Evolutionary conservation across 1,140 invertebrate species (phyloP).

Genomic region (Tachypleus tridentatus): DNA sequence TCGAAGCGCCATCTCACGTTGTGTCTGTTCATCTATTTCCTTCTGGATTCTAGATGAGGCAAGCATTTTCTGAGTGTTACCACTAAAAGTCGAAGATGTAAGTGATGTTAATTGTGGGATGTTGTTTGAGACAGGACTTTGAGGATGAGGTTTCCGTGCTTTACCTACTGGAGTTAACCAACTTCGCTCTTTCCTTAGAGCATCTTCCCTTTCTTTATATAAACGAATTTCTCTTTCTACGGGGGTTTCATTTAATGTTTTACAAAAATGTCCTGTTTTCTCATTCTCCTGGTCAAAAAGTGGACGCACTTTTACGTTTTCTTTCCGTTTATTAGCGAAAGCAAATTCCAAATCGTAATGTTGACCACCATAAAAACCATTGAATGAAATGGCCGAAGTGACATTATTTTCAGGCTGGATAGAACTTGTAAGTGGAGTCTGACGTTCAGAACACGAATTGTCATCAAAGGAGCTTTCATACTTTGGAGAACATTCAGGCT

Average conservation of each 20-base stretch:
- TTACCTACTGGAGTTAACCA: constrained; percentile 5
- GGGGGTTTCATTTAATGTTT: constrained; percentile 39
- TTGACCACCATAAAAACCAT: too few relatives aligned
- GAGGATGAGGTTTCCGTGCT: too few relatives aligned
- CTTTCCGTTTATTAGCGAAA: neutral
- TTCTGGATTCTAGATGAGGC: constrained; percentile 36
- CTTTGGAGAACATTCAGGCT: too few relatives aligned
- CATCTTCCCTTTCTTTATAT: constrained; percentile 42
- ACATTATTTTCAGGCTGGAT: too few relatives aligned
- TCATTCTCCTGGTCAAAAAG: constrained; percentile 14
- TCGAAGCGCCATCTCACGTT: constrained; percentile 33
- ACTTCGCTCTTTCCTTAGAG: constrained; percentile 35
- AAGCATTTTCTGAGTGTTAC: constrained; percentile 30
- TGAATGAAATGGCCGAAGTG: too few relatives aligned
- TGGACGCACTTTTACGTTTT: constrained; percentile 14
- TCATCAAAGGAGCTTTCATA: too few relatives aligned
- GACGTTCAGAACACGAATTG: too few relatives aligned
- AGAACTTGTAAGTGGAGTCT: too few relatives aligned
- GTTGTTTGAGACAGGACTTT: too few relatives aligned
- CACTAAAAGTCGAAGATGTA: neutral
- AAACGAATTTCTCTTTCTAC: constrained; percentile 45
- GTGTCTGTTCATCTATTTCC: constrained; percentile 36
- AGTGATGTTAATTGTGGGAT: too few relatives aligned
- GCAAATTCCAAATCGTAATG: too few relatives aligned
- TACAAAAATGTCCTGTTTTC: constrained; percentile 6